A percentile compares a stretch with the other conserved stretches of the same genome.
Evolutionary conservation across 2,797 vertebrate species (phyloP).

Genomic region (Peromyscus aztecus): DNA sequence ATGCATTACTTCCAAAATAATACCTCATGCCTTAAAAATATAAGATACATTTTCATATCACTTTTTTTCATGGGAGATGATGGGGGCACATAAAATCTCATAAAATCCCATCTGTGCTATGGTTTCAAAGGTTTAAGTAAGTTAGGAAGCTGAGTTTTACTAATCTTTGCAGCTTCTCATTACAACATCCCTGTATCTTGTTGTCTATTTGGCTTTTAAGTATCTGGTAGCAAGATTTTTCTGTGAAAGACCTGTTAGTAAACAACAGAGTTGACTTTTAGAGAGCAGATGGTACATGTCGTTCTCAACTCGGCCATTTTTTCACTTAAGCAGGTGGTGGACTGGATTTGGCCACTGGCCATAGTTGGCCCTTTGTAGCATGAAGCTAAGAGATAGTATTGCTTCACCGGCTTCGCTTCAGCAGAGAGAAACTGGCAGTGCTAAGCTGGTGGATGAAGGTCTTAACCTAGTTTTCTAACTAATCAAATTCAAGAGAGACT

Average conservation of each 20-base stretch:
- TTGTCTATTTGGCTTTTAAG: constrained; percentile 42
- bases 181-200: constrained; percentile 15
- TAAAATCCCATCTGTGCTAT: neutral
- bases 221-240: neutral
- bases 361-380: constrained; percentile 40
- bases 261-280: neutral
- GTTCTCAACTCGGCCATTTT: neutral
- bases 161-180: constrained; percentile 12
- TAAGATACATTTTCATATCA: neutral
- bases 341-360: constrained; percentile 20
- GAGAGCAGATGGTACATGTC: neutral
- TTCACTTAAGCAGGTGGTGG: constrained; percentile 35
- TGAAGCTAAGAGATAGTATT: constrained; percentile 35
- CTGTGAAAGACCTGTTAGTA: constrained; percentile 1
- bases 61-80: neutral
- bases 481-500: constrained; percentile 47
- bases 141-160: neutral
- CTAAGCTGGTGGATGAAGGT: neutral
- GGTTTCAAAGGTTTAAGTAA: constrained; percentile 33
- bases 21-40: neutral
- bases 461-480: constrained; percentile 58
- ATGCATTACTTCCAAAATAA: constrained; percentile 3
- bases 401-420: constrained; percentile 33
- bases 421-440: constrained; percentile 28
- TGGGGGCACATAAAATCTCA: neutral